Percentiles rank a stretch among this genome's conserved stretches.
Evolutionary conservation across 2,797 vertebrate genomes (phyloP).

Genomic region (Falco biarmicus): DNA sequence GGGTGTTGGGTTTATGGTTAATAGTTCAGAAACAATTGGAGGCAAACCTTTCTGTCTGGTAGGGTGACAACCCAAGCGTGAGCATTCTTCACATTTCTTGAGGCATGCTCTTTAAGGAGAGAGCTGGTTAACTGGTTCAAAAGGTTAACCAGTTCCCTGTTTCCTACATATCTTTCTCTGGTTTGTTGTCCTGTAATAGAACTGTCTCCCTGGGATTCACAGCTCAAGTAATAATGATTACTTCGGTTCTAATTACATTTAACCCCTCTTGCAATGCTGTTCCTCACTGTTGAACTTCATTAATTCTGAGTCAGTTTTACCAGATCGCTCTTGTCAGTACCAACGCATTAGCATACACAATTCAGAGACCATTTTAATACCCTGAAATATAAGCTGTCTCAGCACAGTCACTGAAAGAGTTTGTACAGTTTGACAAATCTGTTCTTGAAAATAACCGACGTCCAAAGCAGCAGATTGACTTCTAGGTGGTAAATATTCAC

Average conservation of each 20-base stretch:
- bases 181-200: background rate
- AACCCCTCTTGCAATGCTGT: background rate
- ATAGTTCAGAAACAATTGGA: background rate
- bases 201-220: background rate
- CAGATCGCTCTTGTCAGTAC: background rate
- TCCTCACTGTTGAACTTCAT: background rate
- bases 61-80: background rate
- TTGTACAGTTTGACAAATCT: background rate
- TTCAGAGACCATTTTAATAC: background rate
- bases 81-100: background rate
- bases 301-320: background rate
- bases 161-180: background rate
- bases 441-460: background rate
- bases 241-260: background rate
- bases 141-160: background rate
- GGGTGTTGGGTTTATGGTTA: background rate
- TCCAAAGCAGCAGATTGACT: background rate
- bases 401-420: background rate
- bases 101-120: background rate
- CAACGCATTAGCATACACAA: background rate
- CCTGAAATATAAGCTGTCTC: background rate
- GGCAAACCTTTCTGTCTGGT: background rate
- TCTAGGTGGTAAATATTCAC: background rate
- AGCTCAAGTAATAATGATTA: background rate
- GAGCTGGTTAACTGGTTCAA: background rate